phyloP scores from a whole-genome alignment of 2,113 vertebrate genomes.

The Mugil cephalus region DNA sequence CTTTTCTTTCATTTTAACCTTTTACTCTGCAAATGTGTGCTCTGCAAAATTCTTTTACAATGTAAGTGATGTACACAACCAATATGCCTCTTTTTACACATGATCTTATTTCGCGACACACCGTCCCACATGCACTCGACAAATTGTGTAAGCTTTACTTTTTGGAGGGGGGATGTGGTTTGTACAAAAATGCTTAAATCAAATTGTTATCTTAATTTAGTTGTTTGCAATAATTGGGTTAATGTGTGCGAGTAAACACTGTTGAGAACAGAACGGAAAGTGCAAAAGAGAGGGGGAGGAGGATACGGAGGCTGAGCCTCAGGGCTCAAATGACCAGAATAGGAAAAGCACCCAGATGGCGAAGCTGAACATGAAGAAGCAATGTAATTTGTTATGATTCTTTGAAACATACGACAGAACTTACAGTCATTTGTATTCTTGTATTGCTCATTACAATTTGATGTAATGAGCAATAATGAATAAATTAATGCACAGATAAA shows the following conservation, averaged over 20 bases:
- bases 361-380: slow-evolving; percentile 36
- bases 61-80: background rate
- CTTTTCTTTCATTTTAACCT: background rate
- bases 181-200: slow-evolving; percentile 15
- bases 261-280: slow-evolving; percentile 1
- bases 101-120: background rate
- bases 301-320: slow-evolving; percentile 21
- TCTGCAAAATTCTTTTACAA: background rate
- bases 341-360: slow-evolving; percentile 51
- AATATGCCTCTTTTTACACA: background rate
- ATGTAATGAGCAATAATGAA: background rate
- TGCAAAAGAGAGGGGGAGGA: background rate
- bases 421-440: slow-evolving; percentile 6
- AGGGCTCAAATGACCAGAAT: slow-evolving; percentile 46
- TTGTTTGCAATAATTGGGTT: slow-evolving; percentile 37
- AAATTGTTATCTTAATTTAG: slow-evolving; percentile 26
- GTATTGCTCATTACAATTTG: background rate
- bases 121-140: background rate
- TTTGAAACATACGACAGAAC: slow-evolving; percentile 18
- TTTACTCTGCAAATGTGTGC: background rate
- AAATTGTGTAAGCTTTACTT: slow-evolving; percentile 12
- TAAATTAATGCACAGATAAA: slow-evolving; percentile 3
- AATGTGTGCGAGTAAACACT: slow-evolving; percentile 37
- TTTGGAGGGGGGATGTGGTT: slow-evolving; percentile 7
- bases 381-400: slow-evolving; percentile 23